Base-by-base conservation (phyloP, 2,888 invertebrate species). In the Cryptus viduatorius region DNA sequence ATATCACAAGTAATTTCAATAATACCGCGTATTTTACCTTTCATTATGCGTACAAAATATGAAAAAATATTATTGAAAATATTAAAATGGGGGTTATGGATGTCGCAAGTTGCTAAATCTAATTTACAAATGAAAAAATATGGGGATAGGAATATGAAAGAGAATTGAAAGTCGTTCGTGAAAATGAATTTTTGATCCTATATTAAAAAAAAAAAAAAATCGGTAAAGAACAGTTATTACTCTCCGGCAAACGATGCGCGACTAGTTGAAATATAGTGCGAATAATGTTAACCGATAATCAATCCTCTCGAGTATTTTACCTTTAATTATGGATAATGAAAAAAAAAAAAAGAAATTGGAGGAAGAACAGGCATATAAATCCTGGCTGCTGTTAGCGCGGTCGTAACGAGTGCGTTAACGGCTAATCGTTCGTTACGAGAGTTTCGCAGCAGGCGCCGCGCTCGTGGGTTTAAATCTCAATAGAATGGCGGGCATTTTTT, bases 401-500 rank as follows among this genome's bases (percentile, higher is more conserved):
- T 59, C 77, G 68, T 77, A 77, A 77, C 67, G 77, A 77, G 67
- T 77, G 48, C 69, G 78, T 79, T 73, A 50, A 48, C 69, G 71
- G 69, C 69, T 79, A 79, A 79, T 79, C 69, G 71, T 79, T 79
- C 69, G 69, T 79, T 79, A 68, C 69, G 69, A 71, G 71, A 79
- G 61, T 78, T 79, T 79, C 78, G 69, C 61, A 71, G 50, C 78
- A 42, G 68, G 59, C 59, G 69, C 59, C 59, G 16, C 59, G n/a
- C 68, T 31, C 8, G 2, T 24, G 19, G 69, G 46, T 61, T 69
- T 50, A 71, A 79, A 79, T 79, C 48, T 61, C 61, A 69, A 69
- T 71, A 50, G 61, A 37, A 64, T 64, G 71, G 48, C 59, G 69
- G 37, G 12, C 24, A 65, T 68, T 71, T 48, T 46, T 46, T 16